Evolutionary conservation across 2,888 invertebrate genomes (phyloP), one percentile per base, ranked within the genome.

Genomic region (Arrhopalites spinosus): DNA sequence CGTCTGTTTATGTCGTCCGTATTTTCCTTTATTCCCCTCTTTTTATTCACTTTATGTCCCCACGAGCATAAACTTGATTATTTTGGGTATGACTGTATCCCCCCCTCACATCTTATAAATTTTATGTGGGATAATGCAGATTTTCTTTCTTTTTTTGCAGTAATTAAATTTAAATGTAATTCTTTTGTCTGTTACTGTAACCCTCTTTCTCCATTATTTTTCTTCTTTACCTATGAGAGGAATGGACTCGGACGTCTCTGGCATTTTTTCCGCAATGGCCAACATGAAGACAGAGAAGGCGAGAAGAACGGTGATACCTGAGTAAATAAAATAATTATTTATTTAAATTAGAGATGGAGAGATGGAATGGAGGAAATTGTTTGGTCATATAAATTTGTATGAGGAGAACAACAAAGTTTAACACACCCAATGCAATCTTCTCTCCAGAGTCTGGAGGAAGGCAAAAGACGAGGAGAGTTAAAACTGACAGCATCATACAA

Each of bases 171-270:
- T 36, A 36, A 43, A 67, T 67, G 30, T 27, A 30, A 17, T 63
- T 13, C 7, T 8, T 7, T 43, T 17, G 30, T 56, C 82, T n/a
- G n/a, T n/a, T n/a, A n/a, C n/a, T n/a, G n/a, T n/a, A n/a, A n/a
- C n/a, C n/a, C n/a, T n/a, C n/a, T n/a, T n/a, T n/a, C n/a, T n/a
- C n/a, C n/a, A n/a, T n/a, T n/a, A n/a, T n/a, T n/a, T n/a, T n/a
- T n/a, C 36, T 36, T 36, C 36, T 7, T 79, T 84, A 88, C 88
- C 88, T 77, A 88, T 87, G 50, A 88, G 84, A 25, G 88, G 88
- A 76, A 88, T 87, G 73, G 88, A 88, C 82, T 88, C 88, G 0
- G 88, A 87, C 1, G 88, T 89, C 78, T 88, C 88, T 30, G 88
- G 88, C 86, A 88, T 87, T 83, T 88, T 88, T 83, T 89, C 88